Percentiles rank a stretch among this genome's conserved stretches.
Evolutionary conservation across 2,888 invertebrate species (phyloP).

Genomic region (Pseudococcus jackbeardsleyi): DNA sequence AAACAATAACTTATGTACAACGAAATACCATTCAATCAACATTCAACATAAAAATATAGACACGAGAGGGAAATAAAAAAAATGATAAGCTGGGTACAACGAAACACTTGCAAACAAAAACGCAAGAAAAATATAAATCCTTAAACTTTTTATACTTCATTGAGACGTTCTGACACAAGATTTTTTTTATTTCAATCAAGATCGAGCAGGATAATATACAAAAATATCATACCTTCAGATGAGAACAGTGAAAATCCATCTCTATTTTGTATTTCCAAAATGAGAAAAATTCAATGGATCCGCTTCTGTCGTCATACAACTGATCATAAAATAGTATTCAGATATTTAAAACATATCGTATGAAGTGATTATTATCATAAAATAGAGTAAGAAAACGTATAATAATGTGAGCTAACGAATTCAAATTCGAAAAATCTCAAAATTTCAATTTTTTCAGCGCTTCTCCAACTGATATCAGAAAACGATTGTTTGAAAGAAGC

Average conservation of each 20-base stretch:
- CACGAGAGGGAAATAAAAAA: not conserved
- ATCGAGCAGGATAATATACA: not conserved
- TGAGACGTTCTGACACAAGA: not conserved
- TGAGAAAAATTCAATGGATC: not conserved
- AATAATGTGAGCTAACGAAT: not conserved
- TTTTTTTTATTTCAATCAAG: not conserved
- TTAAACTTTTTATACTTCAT: too few species aligned
- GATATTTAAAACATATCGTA: not conserved
- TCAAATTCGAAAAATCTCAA: not conserved
- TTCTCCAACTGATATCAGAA: not conserved
- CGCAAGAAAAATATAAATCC: not conserved
- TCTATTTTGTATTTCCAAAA: not conserved
- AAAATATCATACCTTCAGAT: not conserved
- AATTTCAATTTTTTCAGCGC: not conserved
- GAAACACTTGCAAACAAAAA: not conserved
- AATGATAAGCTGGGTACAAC: not conserved
- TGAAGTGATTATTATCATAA: not conserved
- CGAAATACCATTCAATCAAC: not conserved
- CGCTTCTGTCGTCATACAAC: not conserved
- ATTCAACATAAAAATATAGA: not conserved
- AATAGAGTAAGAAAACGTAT: not conserved
- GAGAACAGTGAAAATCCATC: not conserved
- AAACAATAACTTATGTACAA: not conserved
- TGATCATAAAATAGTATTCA: not conserved
- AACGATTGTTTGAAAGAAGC: too few species aligned